Conservation (phyloP, 2,113 vertebrate species). For the Ammodytes marinus region DNA sequence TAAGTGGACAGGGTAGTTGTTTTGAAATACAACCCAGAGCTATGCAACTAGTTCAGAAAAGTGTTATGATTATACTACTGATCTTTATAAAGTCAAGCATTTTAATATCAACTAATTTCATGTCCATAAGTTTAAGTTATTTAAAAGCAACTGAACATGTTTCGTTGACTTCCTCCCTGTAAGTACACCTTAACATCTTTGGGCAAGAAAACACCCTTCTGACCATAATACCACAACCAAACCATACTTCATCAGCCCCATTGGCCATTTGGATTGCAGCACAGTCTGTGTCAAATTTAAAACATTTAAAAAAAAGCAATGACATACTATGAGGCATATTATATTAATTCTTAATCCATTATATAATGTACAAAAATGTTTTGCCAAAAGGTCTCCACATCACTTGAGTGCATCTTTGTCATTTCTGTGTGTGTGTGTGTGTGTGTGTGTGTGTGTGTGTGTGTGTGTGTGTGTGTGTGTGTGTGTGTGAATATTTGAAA, state of each 20-base stretch:
- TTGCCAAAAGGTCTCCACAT: slow-evolving; percentile 10
- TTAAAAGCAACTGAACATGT: background rate
- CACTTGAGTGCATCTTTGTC: background rate
- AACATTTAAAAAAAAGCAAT: background rate
- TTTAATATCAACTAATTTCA: background rate
- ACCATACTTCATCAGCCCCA: background rate
- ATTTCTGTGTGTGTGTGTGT: background rate
- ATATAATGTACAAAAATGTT: background rate
- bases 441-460: slow-evolving; percentile 5
- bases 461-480: background rate
- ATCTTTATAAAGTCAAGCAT: background rate
- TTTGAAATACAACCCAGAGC: background rate
- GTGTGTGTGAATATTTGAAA: slow-evolving; percentile 36
- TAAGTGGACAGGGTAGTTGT: background rate
- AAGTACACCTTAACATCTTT: no score
- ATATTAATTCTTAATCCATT: background rate
- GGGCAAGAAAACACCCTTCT: no score
- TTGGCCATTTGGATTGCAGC: background rate
- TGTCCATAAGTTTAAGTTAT: background rate
- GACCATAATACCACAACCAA: no score
- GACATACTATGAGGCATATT: background rate
- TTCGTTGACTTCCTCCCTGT: background rate
- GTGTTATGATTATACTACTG: background rate
- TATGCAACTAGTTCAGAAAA: background rate
- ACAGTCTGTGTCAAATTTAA: background rate